These are phyloP conservation scores for Furnarius figulus DNA, from an alignment of 2,113 vertebrate genomes.

Conservation along the genomic window DNA sequence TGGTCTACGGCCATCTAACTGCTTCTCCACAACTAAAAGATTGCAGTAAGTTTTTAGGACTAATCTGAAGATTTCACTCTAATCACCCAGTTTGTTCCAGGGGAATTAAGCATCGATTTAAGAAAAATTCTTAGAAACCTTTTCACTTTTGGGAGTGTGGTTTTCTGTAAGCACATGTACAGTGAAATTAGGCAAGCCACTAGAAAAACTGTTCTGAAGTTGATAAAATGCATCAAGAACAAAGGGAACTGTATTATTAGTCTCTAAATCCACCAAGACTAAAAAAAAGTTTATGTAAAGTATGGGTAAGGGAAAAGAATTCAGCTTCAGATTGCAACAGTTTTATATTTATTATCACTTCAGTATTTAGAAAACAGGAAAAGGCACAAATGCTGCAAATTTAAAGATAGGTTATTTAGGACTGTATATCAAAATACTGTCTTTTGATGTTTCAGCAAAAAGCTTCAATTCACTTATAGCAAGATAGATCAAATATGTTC, in stretches of 20 bases:
- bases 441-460: not conserved
- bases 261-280: not conserved
- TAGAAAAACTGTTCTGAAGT: not conserved
- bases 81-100: not conserved
- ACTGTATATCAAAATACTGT: not conserved
- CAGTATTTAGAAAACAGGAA: not conserved
- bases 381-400: not conserved
- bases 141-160: not conserved
- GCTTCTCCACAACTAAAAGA: not conserved
- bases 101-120: not conserved
- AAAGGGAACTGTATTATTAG: not conserved
- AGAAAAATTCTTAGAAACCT: not conserved
- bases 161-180: not conserved
- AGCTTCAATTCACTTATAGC: not conserved
- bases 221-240: not conserved
- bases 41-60: not conserved
- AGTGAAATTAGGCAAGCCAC: not conserved
- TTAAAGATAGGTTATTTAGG: not conserved
- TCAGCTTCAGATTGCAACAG: not conserved
- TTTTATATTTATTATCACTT: not conserved
- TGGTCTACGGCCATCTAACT: not conserved
- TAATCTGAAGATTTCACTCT: not conserved
- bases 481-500: constrained; percentile 36
- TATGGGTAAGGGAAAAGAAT: not conserved
- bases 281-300: not conserved